These are phyloP conservation scores for Acanthococcus lagerstroemiae DNA, from an alignment of 2,888 invertebrate genomes.

Conservation along the genomic window DNA sequence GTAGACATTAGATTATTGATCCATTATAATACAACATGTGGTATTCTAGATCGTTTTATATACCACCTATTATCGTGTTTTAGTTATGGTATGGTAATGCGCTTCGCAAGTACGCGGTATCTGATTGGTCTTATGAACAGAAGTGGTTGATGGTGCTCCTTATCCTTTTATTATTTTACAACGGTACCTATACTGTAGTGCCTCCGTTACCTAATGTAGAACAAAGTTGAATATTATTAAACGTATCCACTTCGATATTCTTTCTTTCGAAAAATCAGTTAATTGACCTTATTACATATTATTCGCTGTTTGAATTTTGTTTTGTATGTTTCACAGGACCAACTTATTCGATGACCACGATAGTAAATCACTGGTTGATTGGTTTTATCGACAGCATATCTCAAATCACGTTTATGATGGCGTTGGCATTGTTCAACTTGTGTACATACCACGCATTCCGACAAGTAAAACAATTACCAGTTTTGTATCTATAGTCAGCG, in stretches of 20 bases:
- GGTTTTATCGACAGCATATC: constrained; percentile 84
- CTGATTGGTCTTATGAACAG: constrained; percentile 96
- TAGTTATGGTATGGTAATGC: constrained; percentile 91
- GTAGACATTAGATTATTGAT: neutral
- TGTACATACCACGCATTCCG: constrained; percentile 90
- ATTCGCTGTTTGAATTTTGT: too few relatives aligned
- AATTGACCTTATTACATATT: too few relatives aligned
- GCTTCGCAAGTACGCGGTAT: constrained; percentile 71
- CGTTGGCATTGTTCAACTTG: constrained; percentile 85
- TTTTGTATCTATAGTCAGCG: constrained; percentile 16
- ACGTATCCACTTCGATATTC: too few relatives aligned
- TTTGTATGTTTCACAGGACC: constrained; percentile 63
- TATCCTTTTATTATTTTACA: constrained; percentile 77
- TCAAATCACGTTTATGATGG: constrained; percentile 80
- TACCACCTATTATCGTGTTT: constrained; percentile 39
- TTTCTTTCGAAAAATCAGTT: too few relatives aligned
- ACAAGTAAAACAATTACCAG: constrained; percentile 51
- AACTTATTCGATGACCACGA: constrained; percentile 79
- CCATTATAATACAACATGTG: neutral
- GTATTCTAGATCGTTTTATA: neutral
- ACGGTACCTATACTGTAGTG: constrained; percentile 62
- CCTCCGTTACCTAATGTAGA: neutral
- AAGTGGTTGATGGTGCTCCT: constrained; percentile 86
- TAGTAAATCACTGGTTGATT: constrained; percentile 79
- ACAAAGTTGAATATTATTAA: too few relatives aligned